Base-by-base conservation (phyloP, 2,113 vertebrate species). In the Leucopsar rothschildi region DNA sequence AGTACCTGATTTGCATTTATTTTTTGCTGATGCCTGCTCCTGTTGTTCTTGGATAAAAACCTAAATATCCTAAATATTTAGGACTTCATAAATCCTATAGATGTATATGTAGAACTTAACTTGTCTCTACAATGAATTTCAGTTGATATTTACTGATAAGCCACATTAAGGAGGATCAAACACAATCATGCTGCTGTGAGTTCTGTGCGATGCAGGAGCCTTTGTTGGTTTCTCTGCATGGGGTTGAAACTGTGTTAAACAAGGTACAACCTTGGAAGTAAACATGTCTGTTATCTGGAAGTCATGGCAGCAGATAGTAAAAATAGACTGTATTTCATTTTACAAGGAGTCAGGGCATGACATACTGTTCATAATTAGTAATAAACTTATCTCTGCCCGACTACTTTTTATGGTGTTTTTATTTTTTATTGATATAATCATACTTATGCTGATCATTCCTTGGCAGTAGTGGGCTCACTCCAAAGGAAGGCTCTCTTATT, bases 261-360 rank as follows among this genome's bases (percentile, higher is more conserved):
- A 87, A 98, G 97, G 96, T 96, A 83, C 92, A 96, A 98, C 98
- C 98, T 98, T 97, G 97, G 97, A 98, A 97, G 97, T 95, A 97
- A 97, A 97, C 96, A 93, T 91, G 90, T 96, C 97, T 96, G 91
- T 98, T 98, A 98, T 98, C 98, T 97, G 92, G 93, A 97, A 98
- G 90, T 97, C 92, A 83, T 37, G 84, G 92, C 95, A 97, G 97
- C 97, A 98, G 97, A 97, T 96, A 97, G 98, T 98, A 97, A 98
- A 98, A 98, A 97, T 96, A 97, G 97, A 97, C 97, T 96, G 94
- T 82, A 96, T 98, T 98, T 98, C 98, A 94, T 94, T 97, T 95
- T 95, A 92, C 25, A 78, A 95, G 95, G 95, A 97, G 91, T 96
- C 44, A 9, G 92, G 93, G 83, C 96, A 90, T 83, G 93, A 96